Evolutionary conservation across 2,113 vertebrate species (phyloP), one percentile per base, ranked within the genome.

Genomic region (Falco punctatus): DNA sequence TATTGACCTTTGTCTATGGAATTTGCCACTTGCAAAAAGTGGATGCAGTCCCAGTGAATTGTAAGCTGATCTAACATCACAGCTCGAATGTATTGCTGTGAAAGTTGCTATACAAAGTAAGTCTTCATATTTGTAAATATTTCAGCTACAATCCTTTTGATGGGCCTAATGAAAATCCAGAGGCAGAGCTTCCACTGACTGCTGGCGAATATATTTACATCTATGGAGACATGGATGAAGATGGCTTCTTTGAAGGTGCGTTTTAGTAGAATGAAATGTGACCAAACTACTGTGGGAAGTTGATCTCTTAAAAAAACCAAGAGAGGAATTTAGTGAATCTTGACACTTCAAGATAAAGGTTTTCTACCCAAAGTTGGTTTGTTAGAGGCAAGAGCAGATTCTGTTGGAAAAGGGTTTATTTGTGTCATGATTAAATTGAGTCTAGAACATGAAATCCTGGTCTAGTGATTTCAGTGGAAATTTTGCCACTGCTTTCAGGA

Each of bases 201-300:
- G 99, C 99, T 49, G 99, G 99, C 78, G 99, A 99, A 83, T 99
- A 99, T 88, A 99, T 99, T 97, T 99, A 99, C 48, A 96, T 99
- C 89, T 99, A 99, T 42, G 99, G 99, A 88, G 98, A 99, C 96
- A 99, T 99, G 99, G 99, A 99, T 74, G 99, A 99, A 82, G 99
- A 99, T 62, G 99, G 99, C 94, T 99, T 99, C 97, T 99, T 99
- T 98, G 99, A 99, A 99, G 99, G 99, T 99, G 84, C 69, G 88
- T 90, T 90, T 42, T 24, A 24, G 38, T 59, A 52, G 81, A 79
- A 46, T 44, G n/a, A 72, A 65, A 35, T 40, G n/a, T 52, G 80
- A 15, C n/a, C 9, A 2, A 75, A 40, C 26, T 84, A 38, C 51
- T 91, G 57, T 46, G 75, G 59, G 86, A 73, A 40, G 30, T 16